Percentiles rank a stretch among this genome's conserved stretches.
These are phyloP conservation scores for Mus spicilegus DNA, from an alignment of 2,113 vertebrate species.

Conservation along the genomic window DNA sequence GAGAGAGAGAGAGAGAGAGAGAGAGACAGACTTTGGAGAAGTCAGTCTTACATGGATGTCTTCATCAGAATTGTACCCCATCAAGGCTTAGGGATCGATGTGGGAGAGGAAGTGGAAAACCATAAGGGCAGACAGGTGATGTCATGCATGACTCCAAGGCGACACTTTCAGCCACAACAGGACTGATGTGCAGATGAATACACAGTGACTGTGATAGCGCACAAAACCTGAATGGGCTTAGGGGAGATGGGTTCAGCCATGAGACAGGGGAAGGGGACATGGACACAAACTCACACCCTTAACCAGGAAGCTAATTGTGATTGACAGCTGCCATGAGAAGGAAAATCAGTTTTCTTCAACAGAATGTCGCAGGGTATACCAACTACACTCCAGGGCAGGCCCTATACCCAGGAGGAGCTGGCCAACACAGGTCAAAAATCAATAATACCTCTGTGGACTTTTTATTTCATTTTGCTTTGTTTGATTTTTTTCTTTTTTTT, in stretches of 20 bases:
- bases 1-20: not conserved
- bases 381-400: not conserved
- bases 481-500: not conserved
- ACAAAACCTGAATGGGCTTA: not conserved
- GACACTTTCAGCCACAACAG: not conserved
- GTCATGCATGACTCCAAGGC: not conserved
- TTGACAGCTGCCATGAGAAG: not conserved
- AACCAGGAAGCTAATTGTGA: not conserved
- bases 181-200: not conserved
- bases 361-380: not conserved
- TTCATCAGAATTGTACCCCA: too few species aligned
- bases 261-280: not conserved
- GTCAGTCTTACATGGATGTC: not conserved
- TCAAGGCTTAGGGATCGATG: not conserved
- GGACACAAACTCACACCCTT: not conserved
- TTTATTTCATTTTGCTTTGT: too few species aligned
- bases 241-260: not conserved
- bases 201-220: not conserved
- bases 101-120: not conserved
- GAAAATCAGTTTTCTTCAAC: not conserved
- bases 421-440: too few species aligned
- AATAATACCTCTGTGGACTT: too few species aligned
- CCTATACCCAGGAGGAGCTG: not conserved
- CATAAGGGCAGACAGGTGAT: not conserved
- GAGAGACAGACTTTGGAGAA: not conserved